These are phyloP conservation scores for Halcyon malimbica DNA, from an alignment of 2,113 vertebrate species.

Conservation along the genomic window DNA sequence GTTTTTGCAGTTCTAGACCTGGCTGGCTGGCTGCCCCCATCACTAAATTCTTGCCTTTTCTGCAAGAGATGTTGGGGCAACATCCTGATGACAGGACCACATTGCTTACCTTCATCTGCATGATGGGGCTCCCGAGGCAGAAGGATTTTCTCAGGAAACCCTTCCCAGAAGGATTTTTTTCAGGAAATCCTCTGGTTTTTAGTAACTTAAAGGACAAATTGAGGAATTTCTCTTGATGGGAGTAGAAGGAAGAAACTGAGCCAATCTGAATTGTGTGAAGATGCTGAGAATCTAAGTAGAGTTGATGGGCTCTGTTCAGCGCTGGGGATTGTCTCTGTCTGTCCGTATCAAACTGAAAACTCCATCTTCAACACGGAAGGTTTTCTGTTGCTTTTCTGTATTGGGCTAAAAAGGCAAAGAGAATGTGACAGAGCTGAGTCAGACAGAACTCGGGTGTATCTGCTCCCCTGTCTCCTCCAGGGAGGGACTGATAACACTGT, in stretches of 20 bases:
- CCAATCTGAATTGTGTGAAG: background rate
- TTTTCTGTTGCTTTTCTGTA: background rate
- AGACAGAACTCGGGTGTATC: background rate
- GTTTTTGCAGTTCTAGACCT: background rate
- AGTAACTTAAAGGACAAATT: background rate
- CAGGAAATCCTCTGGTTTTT: background rate
- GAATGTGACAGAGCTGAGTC: conserved; percentile 40
- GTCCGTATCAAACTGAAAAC: conserved; percentile 6
- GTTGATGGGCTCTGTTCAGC: background rate
- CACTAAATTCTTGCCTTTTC: background rate
- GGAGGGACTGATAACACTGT: background rate
- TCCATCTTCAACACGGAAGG: background rate
- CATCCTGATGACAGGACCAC: background rate
- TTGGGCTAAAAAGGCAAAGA: background rate
- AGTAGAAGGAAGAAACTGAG: background rate
- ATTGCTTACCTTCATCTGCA: background rate
- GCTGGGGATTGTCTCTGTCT: background rate
- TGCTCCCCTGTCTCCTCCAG: background rate
- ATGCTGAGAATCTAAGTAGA: background rate
- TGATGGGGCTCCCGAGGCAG: background rate
- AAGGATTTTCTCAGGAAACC: background rate
- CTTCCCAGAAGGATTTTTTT: background rate
- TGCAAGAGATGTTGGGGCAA: background rate
- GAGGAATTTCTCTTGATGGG: conserved; percentile 16
- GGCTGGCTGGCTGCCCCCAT: background rate